Percentiles rank a stretch among this genome's conserved stretches.
phyloP scores from a whole-genome alignment of 2,113 vertebrate genomes.

The Butorides virescens region DNA sequence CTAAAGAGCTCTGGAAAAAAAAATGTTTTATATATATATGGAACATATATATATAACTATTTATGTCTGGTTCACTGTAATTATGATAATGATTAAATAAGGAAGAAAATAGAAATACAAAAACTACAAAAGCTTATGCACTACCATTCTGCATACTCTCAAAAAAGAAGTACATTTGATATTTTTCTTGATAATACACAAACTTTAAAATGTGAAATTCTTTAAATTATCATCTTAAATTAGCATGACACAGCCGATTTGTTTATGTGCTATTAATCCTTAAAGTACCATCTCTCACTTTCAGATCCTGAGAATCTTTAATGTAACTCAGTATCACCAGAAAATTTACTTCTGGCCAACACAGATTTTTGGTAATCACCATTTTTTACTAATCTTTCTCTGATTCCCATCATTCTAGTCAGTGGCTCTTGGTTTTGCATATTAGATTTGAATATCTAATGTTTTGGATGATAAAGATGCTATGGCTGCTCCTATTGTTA shows the following conservation, averaged over 20 bases:
- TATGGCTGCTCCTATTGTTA: background rate
- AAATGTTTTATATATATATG: no score
- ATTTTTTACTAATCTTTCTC: background rate
- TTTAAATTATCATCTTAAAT: background rate
- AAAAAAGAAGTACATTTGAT: background rate
- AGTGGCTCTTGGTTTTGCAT: background rate
- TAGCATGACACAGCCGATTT: background rate
- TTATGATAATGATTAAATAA: background rate
- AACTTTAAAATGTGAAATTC: background rate
- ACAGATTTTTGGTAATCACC: background rate
- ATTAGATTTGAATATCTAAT: background rate
- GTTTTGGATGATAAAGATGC: rapidly evolving
- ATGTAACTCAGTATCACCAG: background rate
- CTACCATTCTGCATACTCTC: background rate
- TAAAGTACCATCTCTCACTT: background rate
- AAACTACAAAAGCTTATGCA: background rate
- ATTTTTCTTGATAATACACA: background rate
- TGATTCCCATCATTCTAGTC: background rate
- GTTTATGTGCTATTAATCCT: background rate
- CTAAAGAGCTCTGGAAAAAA: background rate
- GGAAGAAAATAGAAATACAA: background rate
- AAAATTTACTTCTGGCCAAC: background rate
- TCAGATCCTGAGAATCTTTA: background rate
- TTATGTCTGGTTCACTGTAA: background rate
- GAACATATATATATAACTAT: background rate